phyloP scores from a whole-genome alignment of 2,888 invertebrate species.

The Polietes domitor region DNA sequence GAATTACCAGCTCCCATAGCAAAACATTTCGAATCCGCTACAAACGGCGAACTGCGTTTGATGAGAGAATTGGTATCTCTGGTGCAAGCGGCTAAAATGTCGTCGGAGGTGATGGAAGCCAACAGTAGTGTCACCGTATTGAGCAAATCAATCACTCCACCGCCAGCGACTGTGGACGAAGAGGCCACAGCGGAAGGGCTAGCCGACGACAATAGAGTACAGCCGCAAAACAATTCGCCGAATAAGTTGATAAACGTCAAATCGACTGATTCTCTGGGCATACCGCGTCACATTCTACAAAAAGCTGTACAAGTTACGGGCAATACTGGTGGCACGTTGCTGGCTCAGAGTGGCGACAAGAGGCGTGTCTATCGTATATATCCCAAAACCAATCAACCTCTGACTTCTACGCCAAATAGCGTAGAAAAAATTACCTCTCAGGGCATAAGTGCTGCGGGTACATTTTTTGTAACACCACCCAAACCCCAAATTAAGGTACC shows the following conservation, averaged over 20 bases:
- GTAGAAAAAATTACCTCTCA: not conserved
- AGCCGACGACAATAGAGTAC: not conserved
- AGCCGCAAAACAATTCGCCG: constrained; percentile 20
- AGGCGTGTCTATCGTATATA: constrained; percentile 53
- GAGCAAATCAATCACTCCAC: not conserved
- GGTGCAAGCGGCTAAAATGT: constrained; percentile 71
- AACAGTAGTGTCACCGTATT: not conserved
- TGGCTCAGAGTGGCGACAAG: constrained; percentile 37
- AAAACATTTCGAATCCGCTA: constrained; percentile 46
- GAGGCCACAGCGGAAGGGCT: not conserved
- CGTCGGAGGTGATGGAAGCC: constrained; percentile 35
- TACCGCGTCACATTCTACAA: constrained; percentile 47
- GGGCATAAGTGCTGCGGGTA: not conserved
- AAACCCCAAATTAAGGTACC: not conserved
- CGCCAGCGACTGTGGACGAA: not conserved
- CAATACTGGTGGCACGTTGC: not conserved
- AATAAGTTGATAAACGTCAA: too few species aligned
- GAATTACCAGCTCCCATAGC: constrained; percentile 69
- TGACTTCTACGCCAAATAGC: too few species aligned
- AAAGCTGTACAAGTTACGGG: constrained; percentile 60
- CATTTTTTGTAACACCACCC: constrained; percentile 15
- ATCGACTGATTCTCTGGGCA: not conserved
- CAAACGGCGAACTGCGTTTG: constrained; percentile 69
- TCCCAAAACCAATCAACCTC: constrained; percentile 8
- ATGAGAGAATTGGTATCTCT: constrained; percentile 73